Evolutionary conservation across 92 coral and sea anemone species (phyloP).

Genomic region (Palythoa grandis): DNA sequence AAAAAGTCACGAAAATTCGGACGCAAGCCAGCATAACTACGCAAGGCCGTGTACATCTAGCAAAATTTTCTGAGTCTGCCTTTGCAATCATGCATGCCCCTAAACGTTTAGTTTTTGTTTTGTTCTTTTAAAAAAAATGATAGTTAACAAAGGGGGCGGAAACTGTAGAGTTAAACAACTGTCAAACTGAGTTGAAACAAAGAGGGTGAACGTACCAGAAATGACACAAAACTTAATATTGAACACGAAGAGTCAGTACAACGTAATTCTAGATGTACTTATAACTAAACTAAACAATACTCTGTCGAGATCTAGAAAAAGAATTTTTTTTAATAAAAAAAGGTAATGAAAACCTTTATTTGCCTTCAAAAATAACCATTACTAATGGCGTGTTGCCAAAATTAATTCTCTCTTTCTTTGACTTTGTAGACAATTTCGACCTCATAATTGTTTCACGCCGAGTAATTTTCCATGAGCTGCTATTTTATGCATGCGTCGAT

Average conservation of each 20-base stretch:
- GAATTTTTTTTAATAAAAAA: neutral
- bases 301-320: neutral
- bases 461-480: neutral
- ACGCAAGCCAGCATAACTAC: too few species aligned
- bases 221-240: neutral
- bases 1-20: neutral
- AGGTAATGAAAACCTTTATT: neutral
- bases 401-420: neutral
- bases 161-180: neutral
- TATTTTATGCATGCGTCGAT: conserved; percentile 4
- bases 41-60: too few species aligned
- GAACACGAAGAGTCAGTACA: neutral
- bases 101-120: neutral
- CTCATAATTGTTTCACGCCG: neutral
- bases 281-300: neutral
- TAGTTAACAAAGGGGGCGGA: conserved; percentile 9
- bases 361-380: neutral
- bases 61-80: neutral
- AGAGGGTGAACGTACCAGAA: neutral
- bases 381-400: neutral
- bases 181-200: conserved; percentile 10
- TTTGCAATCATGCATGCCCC: neutral
- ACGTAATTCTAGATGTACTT: neutral
- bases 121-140: neutral
- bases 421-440: neutral